Percentiles rank a stretch among this genome's conserved stretches.
Evolutionary conservation across 2,113 vertebrate genomes (phyloP).

Genomic region (Aphyosemion australe): DNA sequence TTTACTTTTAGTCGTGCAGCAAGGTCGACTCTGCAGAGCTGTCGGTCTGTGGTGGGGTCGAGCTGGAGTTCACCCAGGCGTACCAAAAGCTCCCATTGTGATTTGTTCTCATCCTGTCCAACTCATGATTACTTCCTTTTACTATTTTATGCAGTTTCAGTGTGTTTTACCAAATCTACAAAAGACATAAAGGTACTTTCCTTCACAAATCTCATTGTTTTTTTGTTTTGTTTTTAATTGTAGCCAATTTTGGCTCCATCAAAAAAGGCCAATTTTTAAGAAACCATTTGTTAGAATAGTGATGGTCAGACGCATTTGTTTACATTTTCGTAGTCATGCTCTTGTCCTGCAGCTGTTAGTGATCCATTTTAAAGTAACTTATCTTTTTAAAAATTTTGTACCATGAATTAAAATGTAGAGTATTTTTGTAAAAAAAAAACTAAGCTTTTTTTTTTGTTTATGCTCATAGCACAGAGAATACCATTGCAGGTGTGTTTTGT

Average conservation of each 20-base stretch:
- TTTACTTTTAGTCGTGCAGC: conserved; percentile 21
- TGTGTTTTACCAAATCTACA: conserved; percentile 45
- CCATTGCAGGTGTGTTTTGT: conserved; percentile 58
- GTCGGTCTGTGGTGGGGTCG: conserved; percentile 51
- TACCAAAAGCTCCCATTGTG: conserved; percentile 69
- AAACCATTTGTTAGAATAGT: conserved; percentile 21
- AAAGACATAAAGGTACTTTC: conserved; percentile 58
- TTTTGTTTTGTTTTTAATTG: conserved; percentile 56
- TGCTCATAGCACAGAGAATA: conserved; percentile 71
- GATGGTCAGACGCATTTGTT: conserved; percentile 63
- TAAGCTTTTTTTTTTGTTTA: conserved; percentile 65
- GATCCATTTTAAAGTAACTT: conserved; percentile 75
- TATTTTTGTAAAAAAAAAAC: conserved; percentile 77
- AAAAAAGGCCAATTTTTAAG: conserved; percentile 48
- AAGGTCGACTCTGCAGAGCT: conserved; percentile 36
- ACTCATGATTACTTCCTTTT: conserved; percentile 61
- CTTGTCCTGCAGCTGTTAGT: conserved; percentile 61
- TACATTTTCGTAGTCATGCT: conserved; percentile 71
- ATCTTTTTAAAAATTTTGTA: conserved; percentile 76
- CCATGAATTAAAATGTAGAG: conserved; percentile 78
- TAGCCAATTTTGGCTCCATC: conserved; percentile 60
- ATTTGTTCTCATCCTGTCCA: conserved; percentile 42
- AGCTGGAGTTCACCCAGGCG: conserved; percentile 53
- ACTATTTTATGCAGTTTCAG: conserved; percentile 65
- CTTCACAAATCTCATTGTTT: conserved; percentile 47